A percentile compares a stretch with the other conserved stretches of the same genome.
Evolutionary conservation across 2,797 vertebrate species (phyloP).

Genomic region (Sebastes matsubarae): DNA sequence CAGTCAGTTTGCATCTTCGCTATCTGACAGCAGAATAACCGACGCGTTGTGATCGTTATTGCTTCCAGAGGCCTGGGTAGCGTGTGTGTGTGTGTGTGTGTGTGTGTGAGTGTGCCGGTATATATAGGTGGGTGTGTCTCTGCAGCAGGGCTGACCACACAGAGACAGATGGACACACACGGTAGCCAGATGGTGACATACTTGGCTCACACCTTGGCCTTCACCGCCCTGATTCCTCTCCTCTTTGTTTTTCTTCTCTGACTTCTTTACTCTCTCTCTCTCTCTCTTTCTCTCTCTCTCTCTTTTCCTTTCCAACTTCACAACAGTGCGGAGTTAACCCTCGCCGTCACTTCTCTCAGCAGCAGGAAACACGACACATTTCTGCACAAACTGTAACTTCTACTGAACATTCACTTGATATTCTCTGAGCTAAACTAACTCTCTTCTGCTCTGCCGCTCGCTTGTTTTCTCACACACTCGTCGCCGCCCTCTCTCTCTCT

Average conservation of each 20-base stretch:
- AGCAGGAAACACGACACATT: too few species aligned
- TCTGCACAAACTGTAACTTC: too few species aligned
- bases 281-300: background rate
- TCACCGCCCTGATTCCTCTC: conserved; percentile 47
- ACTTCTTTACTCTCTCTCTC: background rate
- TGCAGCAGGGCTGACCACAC: conserved; percentile 40
- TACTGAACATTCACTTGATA: too few species aligned
- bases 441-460: too few species aligned
- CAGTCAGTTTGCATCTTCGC: background rate
- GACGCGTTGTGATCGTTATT: background rate
- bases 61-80: background rate
- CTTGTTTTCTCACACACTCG: too few species aligned
- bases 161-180: conserved; percentile 59
- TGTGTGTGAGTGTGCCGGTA: background rate
- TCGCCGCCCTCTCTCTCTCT: too few species aligned
- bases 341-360: too few species aligned
- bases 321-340: background rate
- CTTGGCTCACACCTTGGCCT: conserved; percentile 43
- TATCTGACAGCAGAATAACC: background rate
- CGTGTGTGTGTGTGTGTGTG: background rate
- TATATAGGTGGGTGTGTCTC: conserved; percentile 27
- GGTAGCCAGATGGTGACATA: conserved; percentile 74
- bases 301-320: background rate
- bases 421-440: too few species aligned
- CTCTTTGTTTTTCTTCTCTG: conserved; percentile 12